Evolutionary conservation across 2,113 vertebrate species (phyloP).

Genomic region (Trichomycterus rosablanca): DNA sequence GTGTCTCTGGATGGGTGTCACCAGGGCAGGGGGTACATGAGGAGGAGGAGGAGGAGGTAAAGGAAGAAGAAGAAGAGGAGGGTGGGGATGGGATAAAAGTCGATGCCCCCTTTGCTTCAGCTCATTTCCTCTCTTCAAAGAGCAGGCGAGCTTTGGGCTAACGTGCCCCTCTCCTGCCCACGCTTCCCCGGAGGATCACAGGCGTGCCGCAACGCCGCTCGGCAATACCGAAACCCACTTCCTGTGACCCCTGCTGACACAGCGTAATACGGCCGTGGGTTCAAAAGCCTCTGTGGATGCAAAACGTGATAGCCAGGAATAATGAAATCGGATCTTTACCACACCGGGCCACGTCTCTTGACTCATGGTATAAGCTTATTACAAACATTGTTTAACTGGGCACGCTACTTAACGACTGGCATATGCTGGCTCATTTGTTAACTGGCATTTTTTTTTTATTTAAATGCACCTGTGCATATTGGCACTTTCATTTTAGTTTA

Average conservation of each 20-base stretch:
- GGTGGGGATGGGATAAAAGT: conserved; percentile 1
- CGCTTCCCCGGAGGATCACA: conserved; percentile 11
- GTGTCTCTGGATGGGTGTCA: conserved; percentile 36
- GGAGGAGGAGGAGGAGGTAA: conserved; percentile 5
- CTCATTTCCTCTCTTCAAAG: conserved; percentile 44
- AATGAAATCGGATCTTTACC: not conserved
- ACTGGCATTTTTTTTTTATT: no score
- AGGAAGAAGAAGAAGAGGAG: not conserved
- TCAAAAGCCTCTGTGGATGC: conserved; percentile 14
- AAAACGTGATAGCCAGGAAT: not conserved
- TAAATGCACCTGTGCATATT: no score
- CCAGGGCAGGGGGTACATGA: conserved; percentile 9
- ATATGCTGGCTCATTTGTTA: no score
- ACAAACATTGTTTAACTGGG: not conserved
- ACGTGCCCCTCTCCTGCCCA: conserved; percentile 16
- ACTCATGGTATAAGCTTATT: not conserved
- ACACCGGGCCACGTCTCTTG: not conserved
- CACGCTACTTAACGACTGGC: no score
- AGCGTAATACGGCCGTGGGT: not conserved
- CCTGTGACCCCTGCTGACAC: conserved; percentile 21
- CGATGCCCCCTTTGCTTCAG: conserved; percentile 3
- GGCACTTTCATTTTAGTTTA: no score
- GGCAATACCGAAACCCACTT: conserved; percentile 27
- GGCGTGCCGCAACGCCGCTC: not conserved
- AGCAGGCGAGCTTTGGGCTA: not conserved